These are phyloP conservation scores for Theonella swinhoei DNA, from an alignment of 37 sponge, comb jelly and placozoan species.

Conservation along the genomic window DNA sequence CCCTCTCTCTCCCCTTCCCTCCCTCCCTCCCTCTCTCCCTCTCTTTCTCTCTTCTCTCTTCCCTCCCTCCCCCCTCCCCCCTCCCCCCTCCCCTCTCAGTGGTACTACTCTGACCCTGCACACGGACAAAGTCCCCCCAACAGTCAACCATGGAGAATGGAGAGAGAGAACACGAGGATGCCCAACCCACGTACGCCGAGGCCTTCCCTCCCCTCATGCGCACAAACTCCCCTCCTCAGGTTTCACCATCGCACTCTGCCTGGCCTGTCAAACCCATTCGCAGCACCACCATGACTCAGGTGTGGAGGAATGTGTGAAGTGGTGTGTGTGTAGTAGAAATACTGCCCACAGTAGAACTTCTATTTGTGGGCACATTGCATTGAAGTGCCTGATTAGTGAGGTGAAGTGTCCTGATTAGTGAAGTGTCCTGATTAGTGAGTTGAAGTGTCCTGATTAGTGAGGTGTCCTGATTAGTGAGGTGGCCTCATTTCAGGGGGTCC, in stretches of 20 bases:
- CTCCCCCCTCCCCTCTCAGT: not conserved
- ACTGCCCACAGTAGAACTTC: too few species aligned
- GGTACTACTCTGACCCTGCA: slow-evolving; percentile 58
- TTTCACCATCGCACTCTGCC: slow-evolving; percentile 15
- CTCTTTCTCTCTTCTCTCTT: not conserved
- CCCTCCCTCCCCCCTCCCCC: not conserved
- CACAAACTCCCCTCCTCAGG: not conserved
- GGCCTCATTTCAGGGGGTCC: too few species aligned
- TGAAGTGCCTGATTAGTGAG: not conserved
- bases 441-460: too few species aligned
- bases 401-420: not conserved
- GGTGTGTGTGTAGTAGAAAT: slow-evolving; percentile 11
- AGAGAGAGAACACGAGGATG: not conserved
- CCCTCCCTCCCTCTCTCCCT: not conserved
- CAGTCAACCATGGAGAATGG: slow-evolving; percentile 45
- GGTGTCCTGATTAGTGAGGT: too few species aligned
- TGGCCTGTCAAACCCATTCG: slow-evolving; percentile 73
- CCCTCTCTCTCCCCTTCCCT: not conserved
- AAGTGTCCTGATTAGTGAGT: too few species aligned
- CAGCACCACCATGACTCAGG: slow-evolving; percentile 78
- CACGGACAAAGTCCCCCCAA: too few species aligned
- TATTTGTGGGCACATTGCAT: too few species aligned
- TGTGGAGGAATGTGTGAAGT: slow-evolving; percentile 15
- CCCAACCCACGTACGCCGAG: slow-evolving; percentile 78
- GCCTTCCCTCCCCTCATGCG: slow-evolving; percentile 85